Conservation (phyloP, 2,888 invertebrate species). For the Tachina lurida region DNA sequence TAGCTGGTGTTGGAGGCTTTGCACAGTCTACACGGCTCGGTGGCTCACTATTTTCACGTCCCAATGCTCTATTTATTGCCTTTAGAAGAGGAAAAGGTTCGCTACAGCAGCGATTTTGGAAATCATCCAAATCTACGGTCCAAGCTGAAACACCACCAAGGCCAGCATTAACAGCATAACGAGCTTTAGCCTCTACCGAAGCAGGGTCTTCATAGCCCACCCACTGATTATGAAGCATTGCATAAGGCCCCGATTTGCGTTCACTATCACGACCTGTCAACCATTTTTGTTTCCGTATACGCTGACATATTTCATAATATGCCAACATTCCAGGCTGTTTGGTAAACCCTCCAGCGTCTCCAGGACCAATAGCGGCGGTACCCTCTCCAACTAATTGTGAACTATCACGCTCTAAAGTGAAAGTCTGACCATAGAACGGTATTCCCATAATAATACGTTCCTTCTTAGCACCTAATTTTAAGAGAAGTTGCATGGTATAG, state of each 20-base stretch:
- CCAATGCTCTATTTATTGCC: conserved; percentile 90
- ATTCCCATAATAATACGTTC: conserved; percentile 91
- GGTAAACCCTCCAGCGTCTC: conserved; percentile 91
- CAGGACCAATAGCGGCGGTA: conserved; percentile 88
- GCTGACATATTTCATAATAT: conserved; percentile 92
- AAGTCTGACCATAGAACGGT: conserved; percentile 95
- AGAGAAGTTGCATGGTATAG: conserved; percentile 90
- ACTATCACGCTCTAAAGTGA: conserved; percentile 84
- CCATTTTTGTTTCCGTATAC: conserved; percentile 88
- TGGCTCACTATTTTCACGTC: conserved; percentile 85
- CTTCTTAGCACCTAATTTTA: conserved; percentile 89
- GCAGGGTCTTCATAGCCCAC: conserved; percentile 93
- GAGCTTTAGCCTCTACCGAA: conserved; percentile 89
- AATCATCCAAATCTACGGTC: conserved; percentile 95
- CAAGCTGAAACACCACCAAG: conserved; percentile 93
- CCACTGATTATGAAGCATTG: conserved; percentile 92
- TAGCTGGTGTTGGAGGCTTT: conserved; percentile 88
- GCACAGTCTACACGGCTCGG: conserved; percentile 86
- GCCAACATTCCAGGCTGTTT: conserved; percentile 94
- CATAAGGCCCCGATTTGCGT: conserved; percentile 87
- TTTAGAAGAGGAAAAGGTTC: conserved; percentile 91
- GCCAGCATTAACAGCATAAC: conserved; percentile 88
- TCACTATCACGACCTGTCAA: conserved; percentile 85
- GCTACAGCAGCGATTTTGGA: conserved; percentile 91
- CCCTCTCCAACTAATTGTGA: conserved; percentile 84